A percentile compares a stretch with the other conserved stretches of the same genome.
Conservation (phyloP, 1,140 invertebrate species). For the Drosophila kikkawai region DNA sequence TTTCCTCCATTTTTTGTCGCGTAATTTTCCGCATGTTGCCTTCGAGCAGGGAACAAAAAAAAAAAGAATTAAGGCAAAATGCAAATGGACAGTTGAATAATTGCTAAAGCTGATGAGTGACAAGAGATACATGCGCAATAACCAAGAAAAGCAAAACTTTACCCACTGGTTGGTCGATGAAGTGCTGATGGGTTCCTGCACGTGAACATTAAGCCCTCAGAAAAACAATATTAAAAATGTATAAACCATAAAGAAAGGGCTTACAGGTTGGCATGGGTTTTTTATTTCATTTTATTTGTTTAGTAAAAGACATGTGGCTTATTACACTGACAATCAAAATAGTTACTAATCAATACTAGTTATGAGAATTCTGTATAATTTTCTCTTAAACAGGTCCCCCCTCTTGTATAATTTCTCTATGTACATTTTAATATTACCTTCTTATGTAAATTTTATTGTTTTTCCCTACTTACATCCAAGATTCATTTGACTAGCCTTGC, state of each 20-base stretch:
- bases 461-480: slow-evolving; percentile 5
- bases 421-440: neutral
- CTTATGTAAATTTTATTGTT: slow-evolving; percentile 21
- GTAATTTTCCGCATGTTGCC: slow-evolving; percentile 81
- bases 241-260: neutral
- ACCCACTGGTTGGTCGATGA: slow-evolving; percentile 14
- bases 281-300: neutral
- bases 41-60: slow-evolving; percentile 43
- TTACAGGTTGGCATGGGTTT: neutral
- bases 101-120: slow-evolving; percentile 64
- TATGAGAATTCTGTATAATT: neutral
- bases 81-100: slow-evolving; percentile 77
- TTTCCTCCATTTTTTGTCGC: slow-evolving; percentile 47
- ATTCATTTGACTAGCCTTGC: slow-evolving; percentile 24
- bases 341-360: neutral
- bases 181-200: slow-evolving; percentile 34
- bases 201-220: slow-evolving; percentile 26
- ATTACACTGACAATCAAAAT: neutral
- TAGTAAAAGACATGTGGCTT: too few relatives aligned
- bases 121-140: slow-evolving; percentile 24
- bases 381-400: neutral
- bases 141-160: slow-evolving; percentile 22
- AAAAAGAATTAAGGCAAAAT: slow-evolving; percentile 35
- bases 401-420: neutral
- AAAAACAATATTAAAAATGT: slow-evolving; percentile 39